Percentiles rank a stretch among this genome's conserved stretches.
Evolutionary conservation across 2,888 invertebrate genomes (phyloP).

Genomic region (Heliconius cydno): DNA sequence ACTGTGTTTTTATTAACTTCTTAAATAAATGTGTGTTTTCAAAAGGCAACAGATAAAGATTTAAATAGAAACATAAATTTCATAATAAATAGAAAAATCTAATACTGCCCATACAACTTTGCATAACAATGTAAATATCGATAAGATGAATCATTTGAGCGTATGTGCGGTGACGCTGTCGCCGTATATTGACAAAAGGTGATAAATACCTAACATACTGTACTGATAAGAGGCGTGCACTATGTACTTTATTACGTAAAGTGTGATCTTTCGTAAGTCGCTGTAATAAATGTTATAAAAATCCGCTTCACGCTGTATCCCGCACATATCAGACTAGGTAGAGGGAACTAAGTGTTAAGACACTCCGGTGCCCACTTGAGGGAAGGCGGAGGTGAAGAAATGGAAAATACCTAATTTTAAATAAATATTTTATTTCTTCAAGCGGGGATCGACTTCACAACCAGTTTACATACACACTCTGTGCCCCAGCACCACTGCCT

Average conservation of each 20-base stretch:
- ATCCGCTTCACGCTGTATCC: not conserved
- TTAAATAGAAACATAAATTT: not conserved
- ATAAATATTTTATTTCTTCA: too few relatives aligned
- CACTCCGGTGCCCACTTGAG: too few relatives aligned
- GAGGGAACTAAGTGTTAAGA: too few relatives aligned
- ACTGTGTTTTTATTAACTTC: not conserved
- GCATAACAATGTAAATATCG: constrained; percentile 20
- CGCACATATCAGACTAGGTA: too few relatives aligned
- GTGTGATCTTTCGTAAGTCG: constrained; percentile 5
- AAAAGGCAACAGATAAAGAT: not conserved
- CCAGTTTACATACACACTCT: too few relatives aligned
- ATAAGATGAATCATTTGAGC: constrained; percentile 30
- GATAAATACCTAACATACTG: constrained; percentile 26
- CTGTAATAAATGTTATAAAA: not conserved
- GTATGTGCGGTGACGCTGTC: constrained; percentile 25
- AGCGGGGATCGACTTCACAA: too few relatives aligned
- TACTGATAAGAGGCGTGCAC: constrained; percentile 33
- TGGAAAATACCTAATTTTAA: too few relatives aligned
- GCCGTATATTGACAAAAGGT: constrained; percentile 28
- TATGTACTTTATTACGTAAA: constrained; percentile 18
- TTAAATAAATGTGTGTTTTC: not conserved
- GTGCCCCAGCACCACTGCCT: too few relatives aligned
- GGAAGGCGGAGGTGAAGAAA: too few relatives aligned
- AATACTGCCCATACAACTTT: not conserved
- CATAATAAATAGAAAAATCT: not conserved